phyloP scores from a whole-genome alignment of 2,888 invertebrate species.

The Copidosoma aretas region DNA sequence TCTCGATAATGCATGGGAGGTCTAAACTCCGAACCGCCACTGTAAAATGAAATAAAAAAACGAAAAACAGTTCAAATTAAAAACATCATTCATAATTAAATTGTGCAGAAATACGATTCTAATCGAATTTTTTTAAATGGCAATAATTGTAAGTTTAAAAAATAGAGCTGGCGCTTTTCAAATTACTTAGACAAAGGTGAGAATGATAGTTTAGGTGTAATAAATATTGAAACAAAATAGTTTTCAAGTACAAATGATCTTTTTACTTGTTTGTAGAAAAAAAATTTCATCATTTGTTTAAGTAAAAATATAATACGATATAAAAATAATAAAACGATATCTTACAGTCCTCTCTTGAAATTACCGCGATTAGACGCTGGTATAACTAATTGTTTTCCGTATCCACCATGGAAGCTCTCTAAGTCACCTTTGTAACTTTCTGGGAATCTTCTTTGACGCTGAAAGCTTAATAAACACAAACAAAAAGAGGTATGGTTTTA shows the following conservation, averaged over 20 bases:
- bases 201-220: too few species aligned
- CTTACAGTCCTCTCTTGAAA: constrained; percentile 63
- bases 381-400: constrained; percentile 56
- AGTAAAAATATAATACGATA: too few species aligned
- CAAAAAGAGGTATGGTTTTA: constrained; percentile 27
- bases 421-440: constrained; percentile 53
- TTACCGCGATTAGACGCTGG: constrained; percentile 65
- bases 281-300: too few species aligned
- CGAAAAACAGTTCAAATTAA: constrained; percentile 40
- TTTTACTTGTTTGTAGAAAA: too few species aligned
- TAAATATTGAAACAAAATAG: too few species aligned
- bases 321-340: background rate
- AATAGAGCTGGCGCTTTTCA: too few species aligned
- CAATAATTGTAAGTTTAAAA: too few species aligned
- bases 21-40: constrained; percentile 81
- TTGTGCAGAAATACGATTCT: too few species aligned
- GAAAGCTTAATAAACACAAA: constrained; percentile 38
- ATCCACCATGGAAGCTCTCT: constrained; percentile 54
- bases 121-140: too few species aligned
- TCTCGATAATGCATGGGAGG: constrained; percentile 92
- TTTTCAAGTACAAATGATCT: too few species aligned
- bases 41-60: constrained; percentile 64
- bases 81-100: constrained; percentile 15
- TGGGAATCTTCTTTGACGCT: constrained; percentile 50
- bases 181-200: too few species aligned